These are phyloP conservation scores for Triplophysa tibetana DNA, from an alignment of 2,113 vertebrate species.

Conservation along the genomic window DNA sequence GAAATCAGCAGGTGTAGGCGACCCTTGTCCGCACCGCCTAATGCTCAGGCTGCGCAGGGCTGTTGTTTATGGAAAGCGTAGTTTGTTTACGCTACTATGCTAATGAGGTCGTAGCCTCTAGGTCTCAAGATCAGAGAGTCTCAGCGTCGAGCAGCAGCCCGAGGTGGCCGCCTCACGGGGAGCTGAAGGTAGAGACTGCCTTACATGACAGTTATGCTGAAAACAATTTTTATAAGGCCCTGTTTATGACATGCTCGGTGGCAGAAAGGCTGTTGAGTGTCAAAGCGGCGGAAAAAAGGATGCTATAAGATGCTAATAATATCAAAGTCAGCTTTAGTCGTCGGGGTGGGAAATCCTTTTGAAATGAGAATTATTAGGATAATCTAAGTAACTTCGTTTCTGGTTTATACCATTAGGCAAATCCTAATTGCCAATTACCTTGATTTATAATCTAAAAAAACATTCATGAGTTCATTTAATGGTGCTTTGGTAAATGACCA, in stretches of 20 bases:
- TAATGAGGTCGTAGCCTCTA: slow-evolving; percentile 56
- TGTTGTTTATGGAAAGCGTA: slow-evolving; percentile 49
- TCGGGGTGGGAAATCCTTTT: neutral
- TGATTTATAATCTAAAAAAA: slow-evolving; percentile 74
- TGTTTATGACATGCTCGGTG: slow-evolving; percentile 44
- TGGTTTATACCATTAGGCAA: slow-evolving; percentile 74
- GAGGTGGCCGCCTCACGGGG: slow-evolving; percentile 39
- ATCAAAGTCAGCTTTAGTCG: neutral
- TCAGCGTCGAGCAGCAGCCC: slow-evolving; percentile 43
- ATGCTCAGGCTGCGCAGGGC: slow-evolving; percentile 31
- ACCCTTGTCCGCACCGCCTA: slow-evolving; percentile 38
- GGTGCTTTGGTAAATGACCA: slow-evolving; percentile 66
- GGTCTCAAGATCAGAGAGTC: slow-evolving; percentile 55
- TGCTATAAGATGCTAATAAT: slow-evolving; percentile 22
- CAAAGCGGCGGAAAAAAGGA: neutral
- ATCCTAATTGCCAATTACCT: slow-evolving; percentile 79
- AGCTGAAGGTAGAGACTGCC: slow-evolving; percentile 41
- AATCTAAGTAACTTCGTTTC: slow-evolving; percentile 40
- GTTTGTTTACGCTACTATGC: slow-evolving; percentile 55
- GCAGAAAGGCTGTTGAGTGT: slow-evolving; percentile 43
- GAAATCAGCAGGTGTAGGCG: slow-evolving; percentile 45
- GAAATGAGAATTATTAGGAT: slow-evolving; percentile 31
- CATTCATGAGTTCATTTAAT: slow-evolving; percentile 75
- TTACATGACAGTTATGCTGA: slow-evolving; percentile 54
- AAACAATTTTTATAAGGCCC: slow-evolving; percentile 46